Percentiles rank a stretch among this genome's conserved stretches.
Conservation (phyloP, 2,888 invertebrate species). For the Caenorhabditis wallacei region DNA sequence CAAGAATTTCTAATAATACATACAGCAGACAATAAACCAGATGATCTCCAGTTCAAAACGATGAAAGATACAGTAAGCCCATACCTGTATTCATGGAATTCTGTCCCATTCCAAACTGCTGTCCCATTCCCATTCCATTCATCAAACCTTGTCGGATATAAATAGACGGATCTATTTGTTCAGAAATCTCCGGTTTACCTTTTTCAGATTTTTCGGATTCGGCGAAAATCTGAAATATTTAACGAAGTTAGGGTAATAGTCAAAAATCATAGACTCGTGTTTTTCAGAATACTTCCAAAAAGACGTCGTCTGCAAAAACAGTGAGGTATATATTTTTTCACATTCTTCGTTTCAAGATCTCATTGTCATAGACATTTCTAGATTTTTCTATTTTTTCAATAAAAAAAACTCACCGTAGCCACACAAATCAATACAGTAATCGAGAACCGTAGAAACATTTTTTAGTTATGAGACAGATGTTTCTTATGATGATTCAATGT, state of each 20-base stretch:
- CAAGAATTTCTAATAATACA: no score
- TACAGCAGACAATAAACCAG: no score
- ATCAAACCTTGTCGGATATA: constrained; percentile 54
- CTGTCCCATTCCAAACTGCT: constrained; percentile 52
- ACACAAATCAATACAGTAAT: constrained; percentile 1
- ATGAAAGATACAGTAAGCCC: background rate
- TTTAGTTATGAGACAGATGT: background rate
- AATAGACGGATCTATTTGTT: constrained; percentile 62
- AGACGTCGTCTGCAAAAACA: background rate
- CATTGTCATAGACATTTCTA: no score
- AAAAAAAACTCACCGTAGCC: constrained; percentile 11
- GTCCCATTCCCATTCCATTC: constrained; percentile 57
- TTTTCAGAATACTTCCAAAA: no score
- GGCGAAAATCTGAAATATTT: constrained; percentile 4
- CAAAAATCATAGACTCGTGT: no score
- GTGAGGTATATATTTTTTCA: background rate
- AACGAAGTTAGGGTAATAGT: no score
- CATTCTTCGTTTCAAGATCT: background rate
- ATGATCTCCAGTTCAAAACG: background rate
- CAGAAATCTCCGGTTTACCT: constrained; percentile 52
- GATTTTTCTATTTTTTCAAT: background rate
- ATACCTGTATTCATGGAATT: constrained; percentile 46
- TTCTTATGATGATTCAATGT: no score
- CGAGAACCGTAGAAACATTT: constrained; percentile 26
- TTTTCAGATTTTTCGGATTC: constrained; percentile 33